Percentiles rank a stretch among this genome's conserved stretches.
Conservation (phyloP, 2,113 vertebrate species). For the Nibea albiflora region DNA sequence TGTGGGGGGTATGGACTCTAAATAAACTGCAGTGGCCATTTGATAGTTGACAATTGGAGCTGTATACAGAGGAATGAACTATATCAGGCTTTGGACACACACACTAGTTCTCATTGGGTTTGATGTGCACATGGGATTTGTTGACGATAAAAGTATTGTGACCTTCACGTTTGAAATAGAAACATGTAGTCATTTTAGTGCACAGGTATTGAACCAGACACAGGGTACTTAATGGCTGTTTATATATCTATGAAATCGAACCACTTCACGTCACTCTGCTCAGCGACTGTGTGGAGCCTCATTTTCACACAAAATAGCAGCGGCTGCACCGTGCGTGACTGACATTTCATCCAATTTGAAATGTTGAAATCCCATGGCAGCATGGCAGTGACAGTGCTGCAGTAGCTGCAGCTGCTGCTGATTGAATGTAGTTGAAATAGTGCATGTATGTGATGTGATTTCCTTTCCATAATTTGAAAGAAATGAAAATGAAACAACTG, state of each 20-base stretch:
- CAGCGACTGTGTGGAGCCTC: neutral
- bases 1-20: neutral
- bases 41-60: neutral
- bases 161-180: neutral
- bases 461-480: slow-evolving; percentile 16
- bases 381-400: neutral
- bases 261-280: too few species aligned
- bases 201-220: neutral
- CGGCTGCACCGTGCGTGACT: neutral
- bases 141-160: neutral
- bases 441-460: slow-evolving; percentile 8
- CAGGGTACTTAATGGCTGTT: too few species aligned
- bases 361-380: neutral
- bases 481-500: slow-evolving; percentile 12
- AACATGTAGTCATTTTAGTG: neutral
- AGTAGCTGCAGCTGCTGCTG: neutral
- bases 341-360: slow-evolving; percentile 3
- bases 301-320: neutral
- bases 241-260: too few species aligned
- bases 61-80: neutral
- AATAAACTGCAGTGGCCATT: neutral
- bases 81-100: neutral
- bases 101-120: neutral
- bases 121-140: neutral
- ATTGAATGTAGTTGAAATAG: slow-evolving; percentile 1